phyloP scores from a whole-genome alignment of 1,140 invertebrate genomes.

The Lepidotrigona ventralis region DNA sequence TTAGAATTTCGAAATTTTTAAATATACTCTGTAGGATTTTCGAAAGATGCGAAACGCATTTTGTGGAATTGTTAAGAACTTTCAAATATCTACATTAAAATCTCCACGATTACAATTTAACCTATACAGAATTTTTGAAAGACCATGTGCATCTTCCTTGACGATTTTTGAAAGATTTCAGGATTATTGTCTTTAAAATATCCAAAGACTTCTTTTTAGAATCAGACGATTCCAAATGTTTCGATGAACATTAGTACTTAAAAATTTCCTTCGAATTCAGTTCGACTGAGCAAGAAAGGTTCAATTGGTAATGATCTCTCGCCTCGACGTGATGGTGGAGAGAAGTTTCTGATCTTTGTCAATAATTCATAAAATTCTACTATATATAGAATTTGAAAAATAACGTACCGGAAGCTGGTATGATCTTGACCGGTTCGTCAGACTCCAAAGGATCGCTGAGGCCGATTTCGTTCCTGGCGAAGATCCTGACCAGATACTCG shows the following conservation, averaged over 20 bases:
- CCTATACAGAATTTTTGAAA: not conserved
- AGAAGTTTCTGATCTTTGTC: too few species aligned
- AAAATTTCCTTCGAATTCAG: not conserved
- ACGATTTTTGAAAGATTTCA: not conserved
- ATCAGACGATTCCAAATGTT: not conserved
- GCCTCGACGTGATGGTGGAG: too few species aligned
- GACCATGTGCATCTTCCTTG: not conserved
- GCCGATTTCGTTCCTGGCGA: slow-evolving; percentile 97
- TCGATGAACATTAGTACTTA: not conserved
- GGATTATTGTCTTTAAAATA: not conserved
- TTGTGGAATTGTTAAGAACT: not conserved
- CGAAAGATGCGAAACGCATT: not conserved
- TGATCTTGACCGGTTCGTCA: slow-evolving; percentile 93
- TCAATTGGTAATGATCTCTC: too few species aligned
- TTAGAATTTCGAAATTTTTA: not conserved
- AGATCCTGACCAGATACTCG: slow-evolving; percentile 94
- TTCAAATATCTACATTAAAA: not conserved
- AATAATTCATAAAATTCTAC: too few species aligned
- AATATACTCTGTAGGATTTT: not conserved
- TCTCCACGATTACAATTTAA: not conserved
- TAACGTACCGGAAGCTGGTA: slow-evolving; percentile 87
- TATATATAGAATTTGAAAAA: not conserved
- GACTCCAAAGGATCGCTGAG: slow-evolving; percentile 95
- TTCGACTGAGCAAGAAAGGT: too few species aligned
- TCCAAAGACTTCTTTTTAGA: not conserved